phyloP scores from a whole-genome alignment of 2,888 invertebrate species.

The Pteria penguin region DNA sequence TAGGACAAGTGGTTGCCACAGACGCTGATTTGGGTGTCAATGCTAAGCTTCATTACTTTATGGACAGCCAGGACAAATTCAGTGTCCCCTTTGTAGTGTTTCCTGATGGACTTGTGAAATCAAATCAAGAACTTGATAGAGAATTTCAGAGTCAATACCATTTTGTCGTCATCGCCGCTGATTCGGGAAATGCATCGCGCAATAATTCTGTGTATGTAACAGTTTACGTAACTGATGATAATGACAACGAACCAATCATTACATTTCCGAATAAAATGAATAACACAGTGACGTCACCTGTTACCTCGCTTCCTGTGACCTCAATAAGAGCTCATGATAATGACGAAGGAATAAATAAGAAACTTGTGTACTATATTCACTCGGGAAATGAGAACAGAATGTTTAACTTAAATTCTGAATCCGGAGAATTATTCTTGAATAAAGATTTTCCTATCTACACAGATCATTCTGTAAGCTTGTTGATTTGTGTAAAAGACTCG shows the following conservation, averaged over 20 bases:
- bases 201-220: slow-evolving; percentile 59
- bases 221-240: slow-evolving; percentile 61
- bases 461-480: slow-evolving; percentile 37
- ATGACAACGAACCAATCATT: slow-evolving; percentile 68
- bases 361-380: slow-evolving; percentile 52
- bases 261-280: slow-evolving; percentile 67
- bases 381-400: slow-evolving; percentile 56
- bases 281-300: slow-evolving; percentile 50
- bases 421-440: slow-evolving; percentile 39
- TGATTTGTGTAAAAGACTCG: slow-evolving; percentile 37
- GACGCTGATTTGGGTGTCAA: slow-evolving; percentile 65
- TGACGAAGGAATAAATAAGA: slow-evolving; percentile 56
- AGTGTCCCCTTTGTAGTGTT: slow-evolving; percentile 62
- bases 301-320: slow-evolving; percentile 38
- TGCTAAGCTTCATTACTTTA: slow-evolving; percentile 52
- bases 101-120: slow-evolving; percentile 59
- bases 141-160: slow-evolving; percentile 61
- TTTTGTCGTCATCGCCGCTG: slow-evolving; percentile 60
- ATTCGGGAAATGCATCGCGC: slow-evolving; percentile 57
- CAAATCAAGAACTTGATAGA: slow-evolving; percentile 61
- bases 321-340: slow-evolving; percentile 55
- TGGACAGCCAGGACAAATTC: slow-evolving; percentile 45
- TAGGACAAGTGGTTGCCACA: slow-evolving; percentile 49
- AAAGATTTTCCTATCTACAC: slow-evolving; percentile 26
- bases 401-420: slow-evolving; percentile 39